Percentiles rank a stretch among this genome's conserved stretches.
Evolutionary conservation across 2,888 invertebrate genomes (phyloP).

Genomic region (Plebejus argus): DNA sequence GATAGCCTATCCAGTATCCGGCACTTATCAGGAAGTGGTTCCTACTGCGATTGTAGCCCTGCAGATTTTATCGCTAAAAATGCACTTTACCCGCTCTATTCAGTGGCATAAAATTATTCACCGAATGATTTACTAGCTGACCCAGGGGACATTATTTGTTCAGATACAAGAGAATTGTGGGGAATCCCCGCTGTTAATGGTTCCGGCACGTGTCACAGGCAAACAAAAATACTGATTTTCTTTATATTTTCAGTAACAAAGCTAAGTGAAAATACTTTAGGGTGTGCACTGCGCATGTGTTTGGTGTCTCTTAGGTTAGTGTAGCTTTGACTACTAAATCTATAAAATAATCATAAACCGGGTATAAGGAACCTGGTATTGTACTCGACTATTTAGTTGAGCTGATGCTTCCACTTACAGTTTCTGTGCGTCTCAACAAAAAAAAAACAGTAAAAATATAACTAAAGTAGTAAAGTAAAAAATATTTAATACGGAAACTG

Average conservation of each 20-base stretch:
- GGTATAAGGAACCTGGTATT: too few species aligned
- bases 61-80: neutral
- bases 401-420: too few species aligned
- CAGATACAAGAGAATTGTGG: slow-evolving; percentile 11
- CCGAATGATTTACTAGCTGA: neutral
- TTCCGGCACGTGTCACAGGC: slow-evolving; percentile 17
- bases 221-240: neutral
- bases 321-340: too few species aligned
- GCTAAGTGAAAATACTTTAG: too few species aligned
- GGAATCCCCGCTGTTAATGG: slow-evolving; percentile 3
- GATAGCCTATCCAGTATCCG: too few species aligned
- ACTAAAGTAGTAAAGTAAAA: too few species aligned
- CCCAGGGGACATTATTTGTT: slow-evolving; percentile 15
- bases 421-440: too few species aligned
- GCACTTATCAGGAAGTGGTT: neutral
- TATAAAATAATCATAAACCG: too few species aligned
- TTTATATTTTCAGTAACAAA: neutral
- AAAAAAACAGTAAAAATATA: too few species aligned
- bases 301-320: too few species aligned
- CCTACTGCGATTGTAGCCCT: neutral
- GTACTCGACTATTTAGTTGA: too few species aligned
- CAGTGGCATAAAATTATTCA: slow-evolving; percentile 2
- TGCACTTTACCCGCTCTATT: neutral
- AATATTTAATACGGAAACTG: neutral
- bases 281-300: too few species aligned